phyloP scores from a whole-genome alignment of 2,797 vertebrate species.

The Acipenser transmontanus region DNA sequence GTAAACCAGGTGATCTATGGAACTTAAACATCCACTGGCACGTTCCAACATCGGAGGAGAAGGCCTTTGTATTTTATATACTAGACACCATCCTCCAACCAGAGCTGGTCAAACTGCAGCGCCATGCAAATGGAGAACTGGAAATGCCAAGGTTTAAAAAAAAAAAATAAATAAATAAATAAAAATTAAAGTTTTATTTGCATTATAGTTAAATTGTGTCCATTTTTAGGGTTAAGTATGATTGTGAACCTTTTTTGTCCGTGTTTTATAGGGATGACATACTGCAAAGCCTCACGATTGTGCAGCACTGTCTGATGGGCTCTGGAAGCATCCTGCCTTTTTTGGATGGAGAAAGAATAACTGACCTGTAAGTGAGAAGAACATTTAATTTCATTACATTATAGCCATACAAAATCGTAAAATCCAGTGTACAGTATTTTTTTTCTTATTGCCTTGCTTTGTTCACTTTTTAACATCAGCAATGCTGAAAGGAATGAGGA shows the following conservation, averaged over 20 bases:
- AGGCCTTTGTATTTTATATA: constrained; percentile 74
- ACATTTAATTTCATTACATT: neutral
- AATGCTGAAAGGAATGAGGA: too few relatives aligned
- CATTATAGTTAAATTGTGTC: too few relatives aligned
- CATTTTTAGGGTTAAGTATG: too few relatives aligned
- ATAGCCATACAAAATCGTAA: constrained; percentile 3
- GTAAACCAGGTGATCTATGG: constrained; percentile 86
- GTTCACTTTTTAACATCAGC: too few relatives aligned
- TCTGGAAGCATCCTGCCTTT: constrained; percentile 84
- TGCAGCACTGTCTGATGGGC: constrained; percentile 91
- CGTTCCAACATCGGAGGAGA: constrained; percentile 79
- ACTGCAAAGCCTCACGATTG: constrained; percentile 83
- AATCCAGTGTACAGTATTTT: neutral
- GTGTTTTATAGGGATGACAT: constrained; percentile 78
- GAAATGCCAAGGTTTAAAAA: constrained; percentile 76
- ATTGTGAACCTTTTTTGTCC: constrained; percentile 4
- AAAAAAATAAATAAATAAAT: too few relatives aligned
- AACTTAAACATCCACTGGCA: constrained; percentile 92
- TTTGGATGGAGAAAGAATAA: constrained; percentile 78
- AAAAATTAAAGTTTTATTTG: too few relatives aligned
- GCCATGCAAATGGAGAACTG: constrained; percentile 68
- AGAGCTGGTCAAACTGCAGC: constrained; percentile 78
- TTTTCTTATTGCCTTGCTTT: neutral
- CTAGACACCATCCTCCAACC: constrained; percentile 88
- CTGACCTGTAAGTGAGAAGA: constrained; percentile 74